These are phyloP conservation scores for Oreotrochilus melanogaster DNA, from an alignment of 2,113 vertebrate species.

Conservation along the genomic window DNA sequence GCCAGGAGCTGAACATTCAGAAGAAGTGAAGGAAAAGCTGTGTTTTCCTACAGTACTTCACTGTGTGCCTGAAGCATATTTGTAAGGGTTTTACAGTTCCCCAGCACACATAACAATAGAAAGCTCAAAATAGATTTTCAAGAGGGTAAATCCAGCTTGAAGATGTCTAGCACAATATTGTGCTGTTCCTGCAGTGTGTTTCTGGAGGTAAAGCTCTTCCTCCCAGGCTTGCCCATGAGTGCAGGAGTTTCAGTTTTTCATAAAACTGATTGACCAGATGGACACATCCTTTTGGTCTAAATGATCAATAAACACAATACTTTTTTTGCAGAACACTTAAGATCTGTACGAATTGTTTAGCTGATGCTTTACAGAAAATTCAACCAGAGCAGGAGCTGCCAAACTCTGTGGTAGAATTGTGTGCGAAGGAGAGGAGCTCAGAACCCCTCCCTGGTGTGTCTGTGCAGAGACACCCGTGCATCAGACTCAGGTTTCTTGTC, in stretches of 20 bases:
- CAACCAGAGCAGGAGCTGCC: not conserved
- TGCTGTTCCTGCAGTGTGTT: too few species aligned
- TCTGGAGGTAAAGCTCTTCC: not conserved
- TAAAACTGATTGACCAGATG: not conserved
- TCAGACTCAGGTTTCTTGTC: not conserved
- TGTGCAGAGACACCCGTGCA: not conserved
- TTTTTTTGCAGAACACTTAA: not conserved
- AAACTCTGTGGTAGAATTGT: not conserved
- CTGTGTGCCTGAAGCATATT: not conserved
- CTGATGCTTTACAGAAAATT: not conserved
- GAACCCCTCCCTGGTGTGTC: not conserved
- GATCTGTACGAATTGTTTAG: not conserved
- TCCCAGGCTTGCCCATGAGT: fast-evolving
- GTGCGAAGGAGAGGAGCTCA: not conserved
- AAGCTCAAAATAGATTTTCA: not conserved
- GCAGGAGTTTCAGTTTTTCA: not conserved
- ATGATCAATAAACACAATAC: not conserved
- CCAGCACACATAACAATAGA: not conserved
- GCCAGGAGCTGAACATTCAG: fast-evolving
- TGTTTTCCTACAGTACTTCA: not conserved
- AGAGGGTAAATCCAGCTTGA: not conserved
- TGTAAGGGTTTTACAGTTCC: not conserved
- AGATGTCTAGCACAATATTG: fast-evolving
- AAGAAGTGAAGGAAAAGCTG: not conserved
- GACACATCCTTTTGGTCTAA: not conserved